Evolutionary conservation across 2,888 invertebrate species (phyloP).

Genomic region (Julus scanicus): DNA sequence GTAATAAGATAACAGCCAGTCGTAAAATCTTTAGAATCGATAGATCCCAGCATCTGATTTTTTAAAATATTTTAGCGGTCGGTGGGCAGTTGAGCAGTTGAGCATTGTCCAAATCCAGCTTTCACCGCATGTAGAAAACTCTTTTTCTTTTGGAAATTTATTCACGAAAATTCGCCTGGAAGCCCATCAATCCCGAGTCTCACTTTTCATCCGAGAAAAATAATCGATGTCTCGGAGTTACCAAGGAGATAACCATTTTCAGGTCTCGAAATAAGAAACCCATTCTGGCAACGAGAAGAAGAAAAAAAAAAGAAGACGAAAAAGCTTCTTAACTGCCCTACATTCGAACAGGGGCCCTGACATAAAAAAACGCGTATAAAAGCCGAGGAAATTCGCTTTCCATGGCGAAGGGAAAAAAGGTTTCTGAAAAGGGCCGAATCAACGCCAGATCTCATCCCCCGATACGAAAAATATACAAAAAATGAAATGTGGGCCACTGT

Average conservation of each 20-base stretch:
- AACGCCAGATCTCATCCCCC: background rate
- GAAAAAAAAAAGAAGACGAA: constrained; percentile 33
- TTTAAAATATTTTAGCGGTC: background rate
- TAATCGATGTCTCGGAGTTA: constrained; percentile 39
- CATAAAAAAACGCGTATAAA: background rate
- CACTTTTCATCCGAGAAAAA: background rate
- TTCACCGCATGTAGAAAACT: background rate
- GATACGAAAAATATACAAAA: background rate
- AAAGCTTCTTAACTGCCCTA: constrained; percentile 6
- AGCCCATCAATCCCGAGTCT: constrained; percentile 20
- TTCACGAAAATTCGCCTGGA: background rate
- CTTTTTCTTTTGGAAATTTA: background rate
- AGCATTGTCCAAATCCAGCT: background rate
- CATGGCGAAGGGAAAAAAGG: background rate
- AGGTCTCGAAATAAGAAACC: background rate
- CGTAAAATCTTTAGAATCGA: no score
- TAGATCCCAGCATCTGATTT: background rate
- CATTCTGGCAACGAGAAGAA: background rate
- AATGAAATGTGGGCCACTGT: background rate
- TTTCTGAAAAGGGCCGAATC: constrained; percentile 31
- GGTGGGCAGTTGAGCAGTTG: background rate
- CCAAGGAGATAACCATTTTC: constrained; percentile 42
- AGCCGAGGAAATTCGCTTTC: background rate
- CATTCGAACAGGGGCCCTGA: constrained; percentile 16
- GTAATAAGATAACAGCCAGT: no score